Evolutionary conservation across 2,888 invertebrate genomes (phyloP), one percentile per base, ranked within the genome.

Genomic region (Oligia strigilis): DNA sequence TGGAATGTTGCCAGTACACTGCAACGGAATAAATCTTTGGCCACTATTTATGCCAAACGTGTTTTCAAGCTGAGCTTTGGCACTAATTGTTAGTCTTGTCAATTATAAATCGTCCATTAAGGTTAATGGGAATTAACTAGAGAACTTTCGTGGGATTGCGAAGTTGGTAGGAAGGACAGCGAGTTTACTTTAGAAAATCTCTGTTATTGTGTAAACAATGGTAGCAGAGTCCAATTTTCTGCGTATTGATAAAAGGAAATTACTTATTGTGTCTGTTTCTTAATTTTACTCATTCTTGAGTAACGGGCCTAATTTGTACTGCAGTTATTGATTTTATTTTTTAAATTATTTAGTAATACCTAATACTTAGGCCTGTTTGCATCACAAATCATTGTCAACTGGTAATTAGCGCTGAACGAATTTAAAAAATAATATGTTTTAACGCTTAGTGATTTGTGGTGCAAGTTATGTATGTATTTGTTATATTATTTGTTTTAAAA

Each of bases 61-160:
- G 82, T 82, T 84, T 85, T 78, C 85, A 78, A 85, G 64, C 82
- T 14, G 17, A 58, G 64, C 55, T 82, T 78, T 78, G 85, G 85
- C 84, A 84, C 84, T 84, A 84, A 84, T 84, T 85, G 85, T 78
- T 74, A 49, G 65, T 72, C 67, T 85, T 85, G 64, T 81, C 82
- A 85, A 78, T 84, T 84, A 78, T 85, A 84, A 85, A 82, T 82
- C 43, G 75, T 66, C 73, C 65, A 83, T 80, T 86, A 73, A 49
- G 62, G 76, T 81, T 80, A 81, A 80, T 75, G 55, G 29, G 76
- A 43, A 67, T 62, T 69, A 62, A 23, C 13, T 69, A 17, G 40
- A 73, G 58, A 80, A 9, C 14, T 55, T 67, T 75, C 9, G 52
- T 23, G 23, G 52, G 29, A 62, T 55, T 40, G 2, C 23, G 46